Percentiles rank a stretch among this genome's conserved stretches.
phyloP scores from a whole-genome alignment of 1,140 invertebrate genomes.

The Caenorhabditis inopinata region DNA sequence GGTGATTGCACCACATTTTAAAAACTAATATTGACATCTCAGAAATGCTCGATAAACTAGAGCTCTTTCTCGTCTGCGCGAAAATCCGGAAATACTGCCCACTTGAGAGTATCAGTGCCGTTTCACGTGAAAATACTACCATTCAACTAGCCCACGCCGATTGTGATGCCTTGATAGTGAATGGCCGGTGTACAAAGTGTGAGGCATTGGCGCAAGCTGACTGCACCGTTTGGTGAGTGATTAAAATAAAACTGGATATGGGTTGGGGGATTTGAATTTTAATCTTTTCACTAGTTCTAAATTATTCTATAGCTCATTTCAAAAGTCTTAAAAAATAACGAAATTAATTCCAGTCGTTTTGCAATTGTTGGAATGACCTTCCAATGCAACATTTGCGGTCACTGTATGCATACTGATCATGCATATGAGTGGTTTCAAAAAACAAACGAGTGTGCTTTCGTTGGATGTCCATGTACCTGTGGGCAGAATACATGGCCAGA shows the following conservation, averaged over 20 bases:
- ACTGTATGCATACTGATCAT: slow-evolving; percentile 33
- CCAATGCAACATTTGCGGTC: slow-evolving; percentile 3
- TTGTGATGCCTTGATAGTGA: slow-evolving; percentile 7
- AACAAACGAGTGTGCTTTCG: background rate
- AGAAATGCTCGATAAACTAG: slow-evolving; percentile 28
- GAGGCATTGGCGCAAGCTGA: background rate
- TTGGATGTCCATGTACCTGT: slow-evolving; percentile 2
- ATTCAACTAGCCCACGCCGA: background rate
- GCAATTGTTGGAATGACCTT: slow-evolving; percentile 11
- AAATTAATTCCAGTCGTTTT: background rate
- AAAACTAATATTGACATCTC: too few species aligned
- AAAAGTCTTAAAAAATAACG: too few species aligned
- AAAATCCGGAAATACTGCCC: slow-evolving; percentile 1
- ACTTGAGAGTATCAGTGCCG: background rate
- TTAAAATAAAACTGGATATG: too few species aligned
- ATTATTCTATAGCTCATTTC: too few species aligned
- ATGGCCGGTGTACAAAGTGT: slow-evolving; percentile 29
- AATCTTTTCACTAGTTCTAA: too few species aligned
- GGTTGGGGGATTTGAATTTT: too few species aligned
- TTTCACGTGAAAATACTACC: background rate
- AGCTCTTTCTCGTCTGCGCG: background rate
- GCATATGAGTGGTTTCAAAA: slow-evolving; percentile 24
- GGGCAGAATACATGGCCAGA: background rate
- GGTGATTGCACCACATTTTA: too few species aligned
- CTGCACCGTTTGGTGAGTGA: slow-evolving; percentile 16